Evolutionary conservation across 2,888 invertebrate genomes (phyloP).

Genomic region (Galeopsomyia nigrocyanea): DNA sequence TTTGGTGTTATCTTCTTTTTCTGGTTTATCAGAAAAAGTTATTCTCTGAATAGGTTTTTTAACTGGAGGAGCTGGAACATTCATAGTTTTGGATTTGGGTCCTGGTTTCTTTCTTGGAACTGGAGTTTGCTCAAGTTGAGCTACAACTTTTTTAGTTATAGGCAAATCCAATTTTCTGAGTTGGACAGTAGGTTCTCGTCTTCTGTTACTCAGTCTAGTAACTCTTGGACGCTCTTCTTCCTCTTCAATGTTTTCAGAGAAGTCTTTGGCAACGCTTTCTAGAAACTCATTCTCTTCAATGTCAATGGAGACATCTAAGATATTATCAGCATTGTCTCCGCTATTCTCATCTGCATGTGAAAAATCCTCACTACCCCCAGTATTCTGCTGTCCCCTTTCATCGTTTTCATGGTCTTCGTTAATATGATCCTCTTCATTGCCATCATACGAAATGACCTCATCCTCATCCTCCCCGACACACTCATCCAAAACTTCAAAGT

Average conservation of each 20-base stretch:
- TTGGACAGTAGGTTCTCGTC: conserved; percentile 33
- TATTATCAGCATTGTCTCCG: conserved; percentile 52
- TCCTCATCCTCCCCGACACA: conserved; percentile 47
- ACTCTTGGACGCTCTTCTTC: conserved; percentile 34
- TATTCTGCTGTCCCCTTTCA: not conserved
- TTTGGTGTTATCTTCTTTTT: conserved; percentile 18
- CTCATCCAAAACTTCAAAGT: conserved; percentile 56
- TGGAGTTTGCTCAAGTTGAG: conserved; percentile 1
- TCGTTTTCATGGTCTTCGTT: conserved; percentile 19
- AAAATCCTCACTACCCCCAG: conserved; percentile 15
- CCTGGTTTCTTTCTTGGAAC: conserved; percentile 41
- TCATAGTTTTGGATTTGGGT: conserved; percentile 46
- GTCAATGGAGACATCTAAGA: conserved; percentile 50
- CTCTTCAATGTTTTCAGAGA: conserved; percentile 52
- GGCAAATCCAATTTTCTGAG: conserved; percentile 11
- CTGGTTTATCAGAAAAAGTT: conserved; percentile 40
- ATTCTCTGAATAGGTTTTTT: conserved; percentile 42
- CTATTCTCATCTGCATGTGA: conserved; percentile 45
- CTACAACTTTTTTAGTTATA: conserved; percentile 6
- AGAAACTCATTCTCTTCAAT: conserved; percentile 47
- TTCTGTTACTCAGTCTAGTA: conserved; percentile 7
- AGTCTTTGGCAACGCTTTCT: conserved; percentile 51
- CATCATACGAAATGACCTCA: not conserved
- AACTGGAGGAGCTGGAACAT: conserved; percentile 17
- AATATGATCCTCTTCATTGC: conserved; percentile 21